Base-by-base conservation (phyloP, 2,888 invertebrate genomes). In the Horisme vitalbata region DNA sequence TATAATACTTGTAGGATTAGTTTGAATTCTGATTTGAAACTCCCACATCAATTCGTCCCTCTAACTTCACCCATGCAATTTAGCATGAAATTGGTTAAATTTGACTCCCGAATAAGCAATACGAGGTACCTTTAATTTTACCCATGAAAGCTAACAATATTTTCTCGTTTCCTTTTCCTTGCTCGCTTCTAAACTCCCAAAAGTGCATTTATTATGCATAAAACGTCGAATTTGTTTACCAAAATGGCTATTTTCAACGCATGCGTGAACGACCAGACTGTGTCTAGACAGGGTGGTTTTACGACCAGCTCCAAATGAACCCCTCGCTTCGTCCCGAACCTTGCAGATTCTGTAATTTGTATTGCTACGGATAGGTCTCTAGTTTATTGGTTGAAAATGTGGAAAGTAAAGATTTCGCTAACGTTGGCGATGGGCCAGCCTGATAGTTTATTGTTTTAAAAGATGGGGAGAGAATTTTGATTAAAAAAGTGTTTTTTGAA, bases 281-380 rank as follows among this genome's bases (percentile, higher is more conserved):
- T 49, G 82, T 83, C 83, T 83, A 83, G 83, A 83, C 83, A 55
- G 79, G 76, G 78, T 65, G 74, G 61, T 65, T 63, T 66, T n/a
- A 47, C 39, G 41, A 45, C 77, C 66, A 65, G 28, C 41, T 15
- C 63, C 59, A 50, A 45, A 23, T 60, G 75, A 61, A 41, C 71
- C 59, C 34, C 44, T 44, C 34, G 35, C 30, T 39, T 45, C 43
- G 41, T 45, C 43, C 24, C 35, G 47, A 46, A 21, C 38, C 31
- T 37, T 45, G 56, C 18, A 52, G 33, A 28, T 48, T 41, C 30
- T 33, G 36, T 38, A 11, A 21, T 56, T 44, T 32, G 15, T 31
- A 37, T 34, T 41, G 47, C 30, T 15, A 18, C 45, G 27, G 27
- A 49, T 52, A 45, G 74, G 52, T 64, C 73, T 24, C 45, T 27